These are phyloP conservation scores for Scatophagus argus DNA, from an alignment of 2,113 vertebrate species.

Conservation along the genomic window DNA sequence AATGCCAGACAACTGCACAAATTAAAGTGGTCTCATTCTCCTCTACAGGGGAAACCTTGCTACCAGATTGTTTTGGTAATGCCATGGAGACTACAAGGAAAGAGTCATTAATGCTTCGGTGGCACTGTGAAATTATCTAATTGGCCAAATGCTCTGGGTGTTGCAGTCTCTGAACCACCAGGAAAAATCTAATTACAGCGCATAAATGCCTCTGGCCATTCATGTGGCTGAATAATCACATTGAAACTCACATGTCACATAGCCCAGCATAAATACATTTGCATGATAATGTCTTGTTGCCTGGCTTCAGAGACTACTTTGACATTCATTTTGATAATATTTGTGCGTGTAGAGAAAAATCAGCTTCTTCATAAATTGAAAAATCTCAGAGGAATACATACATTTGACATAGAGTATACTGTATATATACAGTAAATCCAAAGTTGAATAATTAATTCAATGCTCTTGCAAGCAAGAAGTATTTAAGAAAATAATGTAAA, in stretches of 20 bases:
- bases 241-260: background rate
- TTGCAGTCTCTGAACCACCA: background rate
- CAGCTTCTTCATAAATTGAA: background rate
- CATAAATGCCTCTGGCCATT: slow-evolving; percentile 28
- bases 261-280: slow-evolving; percentile 17
- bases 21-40: background rate
- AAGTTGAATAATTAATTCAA: background rate
- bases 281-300: slow-evolving; percentile 21
- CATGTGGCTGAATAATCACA: slow-evolving; percentile 17
- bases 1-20: slow-evolving; percentile 35
- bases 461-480: background rate
- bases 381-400: background rate
- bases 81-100: slow-evolving; percentile 3
- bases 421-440: background rate
- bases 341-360: background rate
- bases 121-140: slow-evolving; percentile 24
- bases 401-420: background rate
- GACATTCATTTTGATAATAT: background rate
- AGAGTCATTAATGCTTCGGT: slow-evolving; percentile 11
- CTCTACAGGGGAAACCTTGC: slow-evolving; percentile 3
- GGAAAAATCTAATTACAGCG: slow-evolving; percentile 36
- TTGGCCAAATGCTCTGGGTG: background rate
- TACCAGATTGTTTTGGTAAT: background rate
- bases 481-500: background rate
- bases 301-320: background rate